A percentile compares a stretch with the other conserved stretches of the same genome.
Evolutionary conservation across 1,140 invertebrate genomes (phyloP).

Genomic region (Pseudomyrmex gracilis): DNA sequence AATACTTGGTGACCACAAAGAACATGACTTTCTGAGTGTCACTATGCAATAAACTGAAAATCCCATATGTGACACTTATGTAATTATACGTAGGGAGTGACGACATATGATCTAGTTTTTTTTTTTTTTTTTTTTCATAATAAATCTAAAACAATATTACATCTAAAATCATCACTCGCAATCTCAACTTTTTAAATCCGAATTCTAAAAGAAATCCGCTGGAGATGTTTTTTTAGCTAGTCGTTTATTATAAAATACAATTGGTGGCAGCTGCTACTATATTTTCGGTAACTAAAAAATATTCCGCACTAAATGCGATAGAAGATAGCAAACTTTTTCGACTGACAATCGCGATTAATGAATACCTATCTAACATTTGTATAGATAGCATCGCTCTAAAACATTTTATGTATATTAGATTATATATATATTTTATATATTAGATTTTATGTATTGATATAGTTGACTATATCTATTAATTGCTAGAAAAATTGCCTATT

Average conservation of each 20-base stretch:
- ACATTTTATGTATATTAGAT: conserved; percentile 25
- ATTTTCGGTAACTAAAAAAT: conserved; percentile 14
- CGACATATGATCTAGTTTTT: conserved; percentile 7
- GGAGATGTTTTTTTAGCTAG: neutral
- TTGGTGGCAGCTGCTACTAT: neutral
- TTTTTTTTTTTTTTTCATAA: conserved; percentile 11
- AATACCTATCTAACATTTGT: conserved; percentile 30
- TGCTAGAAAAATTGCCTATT: conserved; percentile 28
- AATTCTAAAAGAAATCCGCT: neutral
- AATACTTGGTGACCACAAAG: too few relatives aligned
- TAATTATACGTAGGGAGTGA: too few relatives aligned
- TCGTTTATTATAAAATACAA: conserved; percentile 27
- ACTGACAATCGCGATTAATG: conserved; percentile 1
- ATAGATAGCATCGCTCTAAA: conserved; percentile 31
- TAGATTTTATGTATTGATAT: conserved; percentile 13
- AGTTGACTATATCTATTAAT: conserved; percentile 28
- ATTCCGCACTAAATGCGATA: conserved; percentile 27
- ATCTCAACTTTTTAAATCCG: neutral
- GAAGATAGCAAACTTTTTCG: conserved; percentile 13
- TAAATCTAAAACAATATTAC: conserved; percentile 10
- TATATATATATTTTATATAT: too few relatives aligned
- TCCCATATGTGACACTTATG: too few relatives aligned
- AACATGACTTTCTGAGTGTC: too few relatives aligned
- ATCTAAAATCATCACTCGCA: neutral
- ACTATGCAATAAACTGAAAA: too few relatives aligned